Conservation (phyloP, 2,888 invertebrate genomes). For the Iselma pallidipennis region DNA sequence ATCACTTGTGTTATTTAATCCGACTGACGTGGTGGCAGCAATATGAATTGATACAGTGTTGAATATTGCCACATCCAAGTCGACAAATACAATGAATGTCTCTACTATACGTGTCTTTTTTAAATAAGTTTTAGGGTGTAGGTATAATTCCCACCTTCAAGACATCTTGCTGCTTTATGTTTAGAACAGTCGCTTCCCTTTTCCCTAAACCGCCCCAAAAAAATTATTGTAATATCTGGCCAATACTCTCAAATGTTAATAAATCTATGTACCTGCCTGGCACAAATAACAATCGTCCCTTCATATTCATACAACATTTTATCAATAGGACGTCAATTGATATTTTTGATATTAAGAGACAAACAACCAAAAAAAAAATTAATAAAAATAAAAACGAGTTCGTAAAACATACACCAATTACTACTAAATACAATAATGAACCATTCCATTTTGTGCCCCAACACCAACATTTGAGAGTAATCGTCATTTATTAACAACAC, state of each 20-base stretch:
- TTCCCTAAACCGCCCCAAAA: neutral
- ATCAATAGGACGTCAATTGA: conserved; percentile 1
- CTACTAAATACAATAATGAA: conserved; percentile 7
- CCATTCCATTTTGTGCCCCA: conserved; percentile 26
- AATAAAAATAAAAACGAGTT: neutral
- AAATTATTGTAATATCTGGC: conserved; percentile 2
- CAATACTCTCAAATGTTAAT: neutral
- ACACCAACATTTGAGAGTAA: conserved; percentile 8
- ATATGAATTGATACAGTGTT: conserved; percentile 56
- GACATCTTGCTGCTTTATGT: conserved; percentile 51
- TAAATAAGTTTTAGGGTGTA: conserved; percentile 42
- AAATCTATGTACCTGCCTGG: conserved; percentile 16
- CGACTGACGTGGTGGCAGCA: conserved; percentile 51
- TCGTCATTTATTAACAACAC: conserved; percentile 5
- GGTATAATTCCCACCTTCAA: conserved; percentile 43
- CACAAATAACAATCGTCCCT: conserved; percentile 8
- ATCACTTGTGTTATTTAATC: conserved; percentile 41
- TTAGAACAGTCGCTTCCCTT: conserved; percentile 49
- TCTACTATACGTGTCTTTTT: conserved; percentile 34
- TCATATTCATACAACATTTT: neutral
- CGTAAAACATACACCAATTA: neutral
- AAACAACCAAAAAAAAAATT: conserved; percentile 7
- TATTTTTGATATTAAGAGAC: neutral
- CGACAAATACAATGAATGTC: conserved; percentile 39
- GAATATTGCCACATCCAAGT: conserved; percentile 43